Evolutionary conservation across 1,140 invertebrate genomes (phyloP), one percentile per base, ranked within the genome.

Genomic region (Drosophila tsacasi): DNA sequence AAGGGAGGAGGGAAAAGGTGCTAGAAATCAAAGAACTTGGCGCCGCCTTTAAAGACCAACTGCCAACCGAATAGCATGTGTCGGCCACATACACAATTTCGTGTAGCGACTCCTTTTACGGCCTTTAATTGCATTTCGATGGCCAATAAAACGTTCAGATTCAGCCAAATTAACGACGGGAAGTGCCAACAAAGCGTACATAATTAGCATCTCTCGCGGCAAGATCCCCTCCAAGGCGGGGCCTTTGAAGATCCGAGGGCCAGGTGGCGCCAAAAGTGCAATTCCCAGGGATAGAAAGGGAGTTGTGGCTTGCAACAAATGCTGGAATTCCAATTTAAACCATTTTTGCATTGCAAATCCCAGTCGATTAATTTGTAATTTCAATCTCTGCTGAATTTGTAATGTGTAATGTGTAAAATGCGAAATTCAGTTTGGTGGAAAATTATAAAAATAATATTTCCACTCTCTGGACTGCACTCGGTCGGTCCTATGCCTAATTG

Each of bases 111-210:
- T 61, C 74, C 54, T 76, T 79, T 90, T 89, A 90, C 71, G 73
- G 66, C 63, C 67, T 84, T 84, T 89, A 90, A 89, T 89, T 89
- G 85, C 85, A 73, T 81, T 81, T 84, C 85, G 77, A 89, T 90
- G 81, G 66, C 63, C 78, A 89, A 90, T 87, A 87, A 89, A 89
- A 84, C 47, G 40, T 78, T 84, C 69, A 47, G 68, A 74, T 60
- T 60, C 59, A 61, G 52, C 23, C 27, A 57, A 84, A 76, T 90
- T 89, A 90, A 90, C 85, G 85, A 84, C 85, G 76, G 84, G 84
- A 87, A 87, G 85, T 87, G 77, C 62, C 67, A 87, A 69, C 46
- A 66, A 75, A 81, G 62, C 62, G 49, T 66, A 72, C 65, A 71
- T 83, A 87, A 89, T 87, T 87, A 87, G 84, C 85, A 67, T 81